Evolutionary conservation across 2,113 vertebrate species (phyloP).

Genomic region (Zosterops hypoxanthus): DNA sequence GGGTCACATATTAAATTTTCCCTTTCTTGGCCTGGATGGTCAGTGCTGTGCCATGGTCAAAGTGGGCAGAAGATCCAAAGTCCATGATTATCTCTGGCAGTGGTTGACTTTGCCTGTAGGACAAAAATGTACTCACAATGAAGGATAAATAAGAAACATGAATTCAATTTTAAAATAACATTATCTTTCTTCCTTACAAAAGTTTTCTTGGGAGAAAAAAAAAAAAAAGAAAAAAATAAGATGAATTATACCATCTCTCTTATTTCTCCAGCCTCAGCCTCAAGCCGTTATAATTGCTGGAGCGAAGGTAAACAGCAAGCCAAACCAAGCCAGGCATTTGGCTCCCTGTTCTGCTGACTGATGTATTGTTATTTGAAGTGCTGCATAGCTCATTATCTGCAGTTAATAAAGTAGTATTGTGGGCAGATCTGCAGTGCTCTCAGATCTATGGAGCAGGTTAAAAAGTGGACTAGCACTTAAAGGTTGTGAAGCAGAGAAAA

Average conservation of each 20-base stretch:
- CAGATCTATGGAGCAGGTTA: slow-evolving; percentile 18
- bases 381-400: slow-evolving; percentile 40
- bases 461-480: slow-evolving; percentile 10
- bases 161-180: background rate
- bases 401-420: slow-evolving; percentile 49
- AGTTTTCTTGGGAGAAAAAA: background rate
- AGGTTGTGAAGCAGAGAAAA: slow-evolving; percentile 46
- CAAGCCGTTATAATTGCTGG: background rate
- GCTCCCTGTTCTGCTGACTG: slow-evolving; percentile 14
- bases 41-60: background rate
- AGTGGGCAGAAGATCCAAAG: background rate
- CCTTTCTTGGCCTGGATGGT: background rate
- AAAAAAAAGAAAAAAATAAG: background rate
- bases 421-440: slow-evolving; percentile 14
- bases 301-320: background rate
- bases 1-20: background rate
- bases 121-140: background rate
- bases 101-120: background rate
- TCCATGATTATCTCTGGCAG: background rate
- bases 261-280: background rate
- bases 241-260: background rate
- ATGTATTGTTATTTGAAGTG: slow-evolving; percentile 37
- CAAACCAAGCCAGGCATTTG: slow-evolving; percentile 7
- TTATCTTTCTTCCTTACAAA: background rate
- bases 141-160: background rate